Evolutionary conservation across 2,113 vertebrate genomes (phyloP), one percentile per base, ranked within the genome.

Genomic region (Rhipidura dahli): DNA sequence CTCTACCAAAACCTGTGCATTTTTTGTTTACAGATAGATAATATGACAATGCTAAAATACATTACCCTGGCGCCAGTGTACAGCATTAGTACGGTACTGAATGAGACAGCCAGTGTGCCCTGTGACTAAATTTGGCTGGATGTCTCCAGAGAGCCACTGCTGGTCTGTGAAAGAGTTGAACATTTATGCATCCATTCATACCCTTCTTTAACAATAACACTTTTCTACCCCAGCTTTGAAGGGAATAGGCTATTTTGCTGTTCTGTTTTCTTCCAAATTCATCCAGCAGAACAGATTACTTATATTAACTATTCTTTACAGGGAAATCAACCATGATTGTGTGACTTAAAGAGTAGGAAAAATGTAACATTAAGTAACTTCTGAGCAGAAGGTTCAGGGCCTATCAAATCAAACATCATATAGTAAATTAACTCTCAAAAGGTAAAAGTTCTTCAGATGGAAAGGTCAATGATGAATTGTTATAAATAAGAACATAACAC

Each of bases 291-390:
- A 47, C 42, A 76, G 69, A 96, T 96, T 96, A 81, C 66, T 95
- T 90, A n/a, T 95, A 88, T 95, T 97, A 97, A 97, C 96, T 97
- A 97, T 97, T 97, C 81, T 97, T 96, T 95, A 75, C 39, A 89
- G 44, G 84, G 77, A 95, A 98, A 90, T 93, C 87, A 88, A 90
- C 49, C 75, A 70, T 81, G 57, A 91, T 90, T 93, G 57, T 87
- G 44, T 93, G 93, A 27, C 57, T 90, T 57, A 80, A 88, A 89
- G 35, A 89, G 56, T 64, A 77, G 56, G 33, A 70, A 96, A 96
- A 94, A 60, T 61, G 21, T 70, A 59, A 35, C 83, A 53, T 84
- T 94, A 96, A 92, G 82, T 92, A 91, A 96, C 53, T 88, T 60
- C 26, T 59, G 54, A 96, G 40, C 54, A 82, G 79, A 92, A 94